Percentiles rank a stretch among this genome's conserved stretches.
phyloP scores from a whole-genome alignment of 2,797 vertebrate genomes.

The Echeneis naucrates region DNA sequence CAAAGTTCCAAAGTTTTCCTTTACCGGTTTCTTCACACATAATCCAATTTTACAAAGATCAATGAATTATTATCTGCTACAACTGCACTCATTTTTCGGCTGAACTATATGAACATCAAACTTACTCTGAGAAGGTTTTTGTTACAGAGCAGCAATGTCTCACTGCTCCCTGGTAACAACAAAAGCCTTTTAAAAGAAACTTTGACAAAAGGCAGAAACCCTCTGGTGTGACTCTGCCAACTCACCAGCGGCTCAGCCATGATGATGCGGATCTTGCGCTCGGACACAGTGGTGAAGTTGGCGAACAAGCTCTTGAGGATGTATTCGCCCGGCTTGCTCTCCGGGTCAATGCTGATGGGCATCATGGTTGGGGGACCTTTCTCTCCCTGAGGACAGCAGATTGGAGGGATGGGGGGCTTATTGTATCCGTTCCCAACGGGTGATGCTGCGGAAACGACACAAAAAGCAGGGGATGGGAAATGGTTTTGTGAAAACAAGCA shows the following conservation, averaged over 20 bases:
- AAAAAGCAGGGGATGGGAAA: conserved; percentile 30
- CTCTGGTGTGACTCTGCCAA: conserved; percentile 31
- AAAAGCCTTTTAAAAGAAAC: no score
- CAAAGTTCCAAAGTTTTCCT: background rate
- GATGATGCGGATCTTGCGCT: conserved; percentile 96
- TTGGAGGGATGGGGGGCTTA: conserved; percentile 91
- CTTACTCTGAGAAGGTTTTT: background rate
- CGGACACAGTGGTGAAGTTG: conserved; percentile 92
- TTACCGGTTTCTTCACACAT: background rate
- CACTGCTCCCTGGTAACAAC: background rate
- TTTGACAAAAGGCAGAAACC: background rate
- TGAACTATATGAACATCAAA: background rate
- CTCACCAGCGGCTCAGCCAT: conserved; percentile 98
- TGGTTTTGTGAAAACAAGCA: conserved; percentile 17
- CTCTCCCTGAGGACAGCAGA: conserved; percentile 90
- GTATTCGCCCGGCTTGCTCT: conserved; percentile 97
- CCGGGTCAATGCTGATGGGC: conserved; percentile 93
- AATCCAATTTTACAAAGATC: background rate
- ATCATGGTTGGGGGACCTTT: conserved; percentile 93
- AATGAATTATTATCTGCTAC: background rate
- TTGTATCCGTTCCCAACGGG: conserved; percentile 96
- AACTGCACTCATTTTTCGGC: background rate
- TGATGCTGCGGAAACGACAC: conserved; percentile 86
- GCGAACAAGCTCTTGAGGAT: conserved; percentile 97
- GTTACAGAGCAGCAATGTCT: background rate